These are phyloP conservation scores for Eptatretus atami DNA, from an alignment of 2,797 vertebrate species.

Conservation along the genomic window DNA sequence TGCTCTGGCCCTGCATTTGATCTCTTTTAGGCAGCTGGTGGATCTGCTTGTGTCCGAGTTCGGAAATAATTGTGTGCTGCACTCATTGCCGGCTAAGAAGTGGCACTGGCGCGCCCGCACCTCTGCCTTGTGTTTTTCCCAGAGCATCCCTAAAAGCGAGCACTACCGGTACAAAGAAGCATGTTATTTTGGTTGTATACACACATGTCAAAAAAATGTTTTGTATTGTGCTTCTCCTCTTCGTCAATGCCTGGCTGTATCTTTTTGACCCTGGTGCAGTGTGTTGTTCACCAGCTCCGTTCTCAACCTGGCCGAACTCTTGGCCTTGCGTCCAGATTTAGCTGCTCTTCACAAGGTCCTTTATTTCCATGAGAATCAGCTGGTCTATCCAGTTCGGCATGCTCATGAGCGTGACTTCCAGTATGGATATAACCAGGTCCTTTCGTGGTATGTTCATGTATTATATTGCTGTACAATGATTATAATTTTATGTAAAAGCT, in stretches of 20 bases:
- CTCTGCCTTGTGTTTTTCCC: conserved; percentile 47
- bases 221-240: background rate
- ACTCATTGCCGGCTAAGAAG: conserved; percentile 56
- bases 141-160: conserved; percentile 23
- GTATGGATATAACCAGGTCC: conserved; percentile 85
- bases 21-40: conserved; percentile 23
- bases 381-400: conserved; percentile 48
- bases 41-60: conserved; percentile 36
- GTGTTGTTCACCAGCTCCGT: conserved; percentile 50
- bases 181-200: background rate
- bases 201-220: background rate
- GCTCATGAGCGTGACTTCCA: conserved; percentile 61
- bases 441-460: conserved; percentile 34
- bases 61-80: conserved; percentile 17
- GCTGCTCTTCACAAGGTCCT: conserved; percentile 56
- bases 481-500: too few species aligned
- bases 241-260: background rate
- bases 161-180: conserved; percentile 30
- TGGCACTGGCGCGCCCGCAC: conserved; percentile 82
- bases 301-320: conserved; percentile 37
- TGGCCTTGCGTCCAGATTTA: conserved; percentile 56
- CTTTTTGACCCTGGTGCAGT: conserved; percentile 23
- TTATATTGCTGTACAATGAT: too few species aligned
- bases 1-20: too few species aligned
- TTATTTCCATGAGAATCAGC: conserved; percentile 93